A percentile compares a stretch with the other conserved stretches of the same genome.
These are phyloP conservation scores for Amphiduros pacificus DNA, from an alignment of 2,888 invertebrate species.

Conservation along the genomic window DNA sequence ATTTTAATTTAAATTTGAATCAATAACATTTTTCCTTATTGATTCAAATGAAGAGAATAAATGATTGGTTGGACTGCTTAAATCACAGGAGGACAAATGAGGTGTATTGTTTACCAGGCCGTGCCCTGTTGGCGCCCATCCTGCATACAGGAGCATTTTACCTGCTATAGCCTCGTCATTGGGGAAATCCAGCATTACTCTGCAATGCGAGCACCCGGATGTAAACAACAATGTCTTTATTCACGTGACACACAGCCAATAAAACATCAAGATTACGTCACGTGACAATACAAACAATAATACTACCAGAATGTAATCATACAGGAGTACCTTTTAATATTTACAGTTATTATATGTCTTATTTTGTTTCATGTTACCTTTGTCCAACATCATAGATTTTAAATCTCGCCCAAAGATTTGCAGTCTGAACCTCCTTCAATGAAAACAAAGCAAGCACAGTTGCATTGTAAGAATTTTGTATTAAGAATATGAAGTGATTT, in stretches of 20 bases:
- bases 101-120: background rate
- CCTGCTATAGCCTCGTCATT: background rate
- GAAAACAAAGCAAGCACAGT: too few species aligned
- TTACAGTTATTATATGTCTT: background rate
- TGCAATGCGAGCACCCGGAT: too few species aligned
- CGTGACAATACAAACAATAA: too few species aligned
- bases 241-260: too few species aligned
- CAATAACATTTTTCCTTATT: background rate
- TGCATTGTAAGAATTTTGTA: too few species aligned
- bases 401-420: background rate
- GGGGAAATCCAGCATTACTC: slow-evolving; percentile 2
- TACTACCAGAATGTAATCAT: too few species aligned
- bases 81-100: background rate
- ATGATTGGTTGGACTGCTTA: too few species aligned
- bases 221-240: too few species aligned
- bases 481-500: too few species aligned
- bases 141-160: background rate
- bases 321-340: too few species aligned
- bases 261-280: too few species aligned
- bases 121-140: background rate
- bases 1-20: background rate
- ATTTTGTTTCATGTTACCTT: background rate
- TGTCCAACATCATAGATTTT: background rate
- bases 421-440: slow-evolving; percentile 2
- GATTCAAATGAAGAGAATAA: background rate